A percentile compares a stretch with the other conserved stretches of the same genome.
Evolutionary conservation across 1,140 invertebrate genomes (phyloP).

Genomic region (Drosophila busckii): DNA sequence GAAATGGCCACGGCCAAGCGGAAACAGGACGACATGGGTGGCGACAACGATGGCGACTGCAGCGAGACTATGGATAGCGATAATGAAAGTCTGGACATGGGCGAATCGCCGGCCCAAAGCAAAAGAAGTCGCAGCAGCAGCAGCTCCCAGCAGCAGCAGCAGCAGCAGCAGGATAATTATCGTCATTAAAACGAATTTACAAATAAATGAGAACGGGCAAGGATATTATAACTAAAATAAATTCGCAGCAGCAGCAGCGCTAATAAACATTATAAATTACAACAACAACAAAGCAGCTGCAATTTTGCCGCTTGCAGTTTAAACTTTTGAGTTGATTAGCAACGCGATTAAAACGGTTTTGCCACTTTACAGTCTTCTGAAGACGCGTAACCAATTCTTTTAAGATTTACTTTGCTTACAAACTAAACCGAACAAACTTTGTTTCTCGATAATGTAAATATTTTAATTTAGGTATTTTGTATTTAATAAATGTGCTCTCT

Average conservation of each 20-base stretch:
- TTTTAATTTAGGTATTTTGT: constrained; percentile 46
- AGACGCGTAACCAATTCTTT: constrained; percentile 47
- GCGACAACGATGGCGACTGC: constrained; percentile 85
- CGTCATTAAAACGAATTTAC: constrained; percentile 76
- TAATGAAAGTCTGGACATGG: constrained; percentile 78
- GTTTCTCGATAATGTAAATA: no score
- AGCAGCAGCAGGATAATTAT: constrained; percentile 66
- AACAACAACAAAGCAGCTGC: constrained; percentile 16
- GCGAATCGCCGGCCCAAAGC: constrained; percentile 64
- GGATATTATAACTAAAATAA: constrained; percentile 23
- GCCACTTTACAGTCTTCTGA: constrained; percentile 75
- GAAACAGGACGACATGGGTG: constrained; percentile 94
- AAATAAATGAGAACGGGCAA: constrained; percentile 31
- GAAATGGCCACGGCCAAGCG: constrained; percentile 99
- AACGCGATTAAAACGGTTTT: constrained; percentile 49
- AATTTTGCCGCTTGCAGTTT: constrained; percentile 17
- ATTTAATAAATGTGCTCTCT: constrained; percentile 36
- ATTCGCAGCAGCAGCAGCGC: constrained; percentile 1
- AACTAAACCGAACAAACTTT: no score
- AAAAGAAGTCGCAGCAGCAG: constrained; percentile 72
- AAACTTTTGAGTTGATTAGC: constrained; percentile 25
- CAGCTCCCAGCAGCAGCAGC: constrained; percentile 42
- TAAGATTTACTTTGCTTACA: no score
- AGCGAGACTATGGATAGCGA: constrained; percentile 82
- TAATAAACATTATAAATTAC: constrained; percentile 17